phyloP scores from a whole-genome alignment of 2,113 vertebrate genomes.

The Rhodinocichla rosea region DNA sequence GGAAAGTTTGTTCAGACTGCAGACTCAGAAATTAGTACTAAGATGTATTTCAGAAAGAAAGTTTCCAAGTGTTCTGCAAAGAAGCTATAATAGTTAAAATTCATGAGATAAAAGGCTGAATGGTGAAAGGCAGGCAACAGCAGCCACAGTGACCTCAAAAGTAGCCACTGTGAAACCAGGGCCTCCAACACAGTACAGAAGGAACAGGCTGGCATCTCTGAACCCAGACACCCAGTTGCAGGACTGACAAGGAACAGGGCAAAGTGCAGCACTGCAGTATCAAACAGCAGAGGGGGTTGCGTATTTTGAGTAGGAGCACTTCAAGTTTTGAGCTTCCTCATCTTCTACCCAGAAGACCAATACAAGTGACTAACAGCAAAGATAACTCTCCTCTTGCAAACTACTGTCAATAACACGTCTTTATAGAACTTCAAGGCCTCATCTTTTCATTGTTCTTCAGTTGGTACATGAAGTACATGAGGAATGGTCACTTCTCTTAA shows the following conservation, averaged over 20 bases:
- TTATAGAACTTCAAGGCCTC: background rate
- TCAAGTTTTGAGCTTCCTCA: background rate
- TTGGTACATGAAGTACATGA: background rate
- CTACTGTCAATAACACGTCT: background rate
- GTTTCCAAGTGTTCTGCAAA: background rate
- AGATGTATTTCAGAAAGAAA: background rate
- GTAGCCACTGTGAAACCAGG: background rate
- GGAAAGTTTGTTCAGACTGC: background rate
- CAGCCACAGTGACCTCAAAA: background rate
- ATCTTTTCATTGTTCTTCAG: background rate
- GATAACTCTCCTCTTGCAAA: background rate
- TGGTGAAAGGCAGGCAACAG: background rate
- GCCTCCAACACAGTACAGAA: background rate
- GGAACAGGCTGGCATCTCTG: background rate
- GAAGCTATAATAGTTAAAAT: background rate
- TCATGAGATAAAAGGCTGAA: background rate
- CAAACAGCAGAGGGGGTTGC: background rate
- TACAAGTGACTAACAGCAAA: background rate
- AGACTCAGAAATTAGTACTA: background rate
- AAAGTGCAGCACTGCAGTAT: background rate
- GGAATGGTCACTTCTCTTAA: background rate
- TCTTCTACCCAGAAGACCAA: background rate
- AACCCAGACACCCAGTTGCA: background rate
- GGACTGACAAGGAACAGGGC: background rate
- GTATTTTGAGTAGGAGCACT: background rate